A percentile compares a stretch with the other conserved stretches of the same genome.
Conservation (phyloP, 2,888 invertebrate species). For the Andrena marginata region DNA sequence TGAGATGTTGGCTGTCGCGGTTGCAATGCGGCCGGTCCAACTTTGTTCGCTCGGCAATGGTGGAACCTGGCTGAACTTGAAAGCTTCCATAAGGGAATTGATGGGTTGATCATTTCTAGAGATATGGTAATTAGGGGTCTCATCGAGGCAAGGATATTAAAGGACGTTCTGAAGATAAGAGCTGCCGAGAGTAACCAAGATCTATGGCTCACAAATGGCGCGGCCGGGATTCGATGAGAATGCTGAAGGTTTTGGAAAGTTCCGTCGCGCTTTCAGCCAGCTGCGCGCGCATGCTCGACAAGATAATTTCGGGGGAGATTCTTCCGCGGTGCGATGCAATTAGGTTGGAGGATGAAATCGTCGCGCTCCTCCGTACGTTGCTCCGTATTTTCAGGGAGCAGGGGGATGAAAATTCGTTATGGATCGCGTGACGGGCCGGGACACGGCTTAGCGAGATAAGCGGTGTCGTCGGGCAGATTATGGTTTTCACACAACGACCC, state of each 20-base stretch:
- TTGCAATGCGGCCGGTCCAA: background rate
- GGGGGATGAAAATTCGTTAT: slow-evolving; percentile 73
- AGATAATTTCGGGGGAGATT: background rate
- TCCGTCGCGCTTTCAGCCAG: slow-evolving; percentile 3
- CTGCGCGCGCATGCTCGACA: background rate
- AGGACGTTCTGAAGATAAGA: no score
- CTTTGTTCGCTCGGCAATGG: background rate
- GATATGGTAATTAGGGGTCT: no score
- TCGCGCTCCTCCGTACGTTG: slow-evolving; percentile 40
- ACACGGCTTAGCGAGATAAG: slow-evolving; percentile 79
- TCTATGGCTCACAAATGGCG: no score
- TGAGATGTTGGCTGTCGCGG: background rate
- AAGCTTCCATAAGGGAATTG: background rate
- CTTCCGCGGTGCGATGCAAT: slow-evolving; percentile 7
- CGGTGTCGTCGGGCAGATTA: slow-evolving; percentile 81
- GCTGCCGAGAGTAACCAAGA: no score
- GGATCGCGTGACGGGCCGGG: slow-evolving; percentile 72
- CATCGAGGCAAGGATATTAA: no score
- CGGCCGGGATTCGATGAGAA: background rate
- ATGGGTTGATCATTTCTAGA: background rate
- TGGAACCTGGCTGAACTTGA: background rate
- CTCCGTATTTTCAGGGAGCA: slow-evolving; percentile 59
- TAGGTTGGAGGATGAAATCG: slow-evolving; percentile 46
- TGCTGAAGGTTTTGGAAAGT: background rate
- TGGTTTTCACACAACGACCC: slow-evolving; percentile 74